Evolutionary conservation across 2,797 vertebrate species (phyloP).

Genomic region (Fundulus diaphanus): DNA sequence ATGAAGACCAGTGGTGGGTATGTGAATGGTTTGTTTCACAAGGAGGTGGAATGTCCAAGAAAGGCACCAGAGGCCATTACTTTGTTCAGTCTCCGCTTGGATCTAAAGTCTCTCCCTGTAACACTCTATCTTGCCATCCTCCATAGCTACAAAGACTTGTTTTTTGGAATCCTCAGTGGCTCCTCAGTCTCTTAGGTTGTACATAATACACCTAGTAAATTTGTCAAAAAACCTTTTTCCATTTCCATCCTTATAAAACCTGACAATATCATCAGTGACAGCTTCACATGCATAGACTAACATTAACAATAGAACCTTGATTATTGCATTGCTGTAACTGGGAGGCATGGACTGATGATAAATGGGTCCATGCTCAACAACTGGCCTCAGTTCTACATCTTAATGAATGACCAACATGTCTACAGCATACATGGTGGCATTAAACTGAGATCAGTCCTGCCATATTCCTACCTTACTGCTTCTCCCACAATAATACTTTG

Average conservation of each 20-base stretch:
- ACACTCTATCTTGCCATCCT: neutral
- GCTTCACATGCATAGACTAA: neutral
- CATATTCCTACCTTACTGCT: neutral
- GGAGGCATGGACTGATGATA: neutral
- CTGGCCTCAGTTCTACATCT: neutral
- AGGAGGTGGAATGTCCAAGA: neutral
- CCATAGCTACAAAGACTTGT: neutral
- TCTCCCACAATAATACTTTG: neutral
- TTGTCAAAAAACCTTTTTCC: too few relatives aligned
- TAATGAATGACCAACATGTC: neutral
- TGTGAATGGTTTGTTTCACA: neutral
- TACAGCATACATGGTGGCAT: neutral
- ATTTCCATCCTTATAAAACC: too few relatives aligned
- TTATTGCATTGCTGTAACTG: neutral
- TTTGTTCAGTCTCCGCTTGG: neutral
- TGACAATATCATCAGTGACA: too few relatives aligned
- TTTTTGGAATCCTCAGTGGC: neutral
- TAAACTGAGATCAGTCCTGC: neutral
- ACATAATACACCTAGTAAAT: too few relatives aligned
- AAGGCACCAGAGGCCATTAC: neutral
- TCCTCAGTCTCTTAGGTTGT: neutral
- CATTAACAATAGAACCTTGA: neutral
- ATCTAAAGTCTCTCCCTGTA: neutral
- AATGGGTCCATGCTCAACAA: neutral
- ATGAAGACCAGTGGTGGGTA: neutral